phyloP scores from a whole-genome alignment of 1,140 invertebrate species.

The Portunus trituberculatus region DNA sequence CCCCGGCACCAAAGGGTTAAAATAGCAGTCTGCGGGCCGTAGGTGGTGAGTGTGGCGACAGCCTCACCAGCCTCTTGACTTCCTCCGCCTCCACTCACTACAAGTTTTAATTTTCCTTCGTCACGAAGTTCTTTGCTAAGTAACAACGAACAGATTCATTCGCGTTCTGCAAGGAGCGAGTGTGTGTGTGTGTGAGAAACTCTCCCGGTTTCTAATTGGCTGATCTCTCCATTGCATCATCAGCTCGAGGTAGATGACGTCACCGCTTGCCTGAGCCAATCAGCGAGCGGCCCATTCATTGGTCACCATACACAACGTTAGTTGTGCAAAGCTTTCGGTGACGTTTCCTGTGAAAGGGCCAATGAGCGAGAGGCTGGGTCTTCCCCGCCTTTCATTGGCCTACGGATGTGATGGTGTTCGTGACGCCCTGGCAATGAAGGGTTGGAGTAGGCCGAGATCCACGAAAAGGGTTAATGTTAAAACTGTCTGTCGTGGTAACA shows the following conservation, averaged over 20 bases:
- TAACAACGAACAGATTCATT: constrained; percentile 42
- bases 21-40: constrained; percentile 67
- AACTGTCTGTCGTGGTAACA: constrained; percentile 72
- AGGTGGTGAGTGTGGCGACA: neutral
- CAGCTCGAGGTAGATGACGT: constrained; percentile 71
- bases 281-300: constrained; percentile 66
- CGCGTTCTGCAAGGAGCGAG: constrained; percentile 38
- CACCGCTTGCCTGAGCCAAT: constrained; percentile 48
- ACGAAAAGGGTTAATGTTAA: constrained; percentile 73
- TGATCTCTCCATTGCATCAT: constrained; percentile 71
- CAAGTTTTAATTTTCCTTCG: neutral
- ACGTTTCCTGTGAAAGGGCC: constrained; percentile 62
- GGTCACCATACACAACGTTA: constrained; percentile 65
- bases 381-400: constrained; percentile 60
- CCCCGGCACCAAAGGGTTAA: constrained; percentile 72
- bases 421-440: constrained; percentile 65
- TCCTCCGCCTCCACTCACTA: neutral
- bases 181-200: constrained; percentile 45
- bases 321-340: constrained; percentile 71
- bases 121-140: neutral
- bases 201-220: constrained; percentile 62
- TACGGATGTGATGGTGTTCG: constrained; percentile 50
- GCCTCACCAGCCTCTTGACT: neutral
- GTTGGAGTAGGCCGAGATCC: constrained; percentile 70
- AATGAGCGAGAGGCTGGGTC: constrained; percentile 42